Evolutionary conservation across 2,888 invertebrate species (phyloP).

Genomic region (Clivina fossor): DNA sequence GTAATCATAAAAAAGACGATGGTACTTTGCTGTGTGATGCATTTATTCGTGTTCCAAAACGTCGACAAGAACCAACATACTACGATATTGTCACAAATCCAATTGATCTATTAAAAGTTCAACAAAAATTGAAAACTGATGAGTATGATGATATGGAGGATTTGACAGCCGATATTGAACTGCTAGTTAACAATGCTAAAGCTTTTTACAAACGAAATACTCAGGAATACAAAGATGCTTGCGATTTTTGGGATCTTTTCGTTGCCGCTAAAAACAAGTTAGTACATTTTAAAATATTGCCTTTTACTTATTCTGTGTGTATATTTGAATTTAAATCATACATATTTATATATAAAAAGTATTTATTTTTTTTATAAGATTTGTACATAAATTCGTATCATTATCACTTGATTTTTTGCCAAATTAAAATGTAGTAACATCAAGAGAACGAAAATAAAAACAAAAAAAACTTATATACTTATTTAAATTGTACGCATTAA

Average conservation of each 20-base stretch:
- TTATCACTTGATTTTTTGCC: no score
- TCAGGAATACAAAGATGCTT: conserved; percentile 87
- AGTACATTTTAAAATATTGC: conserved; percentile 26
- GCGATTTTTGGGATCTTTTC: conserved; percentile 84
- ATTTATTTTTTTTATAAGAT: no score
- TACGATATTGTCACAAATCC: conserved; percentile 92
- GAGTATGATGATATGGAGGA: conserved; percentile 95
- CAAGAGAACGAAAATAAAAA: no score
- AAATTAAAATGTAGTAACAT: no score
- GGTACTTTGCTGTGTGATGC: conserved; percentile 88
- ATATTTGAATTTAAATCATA: no score
- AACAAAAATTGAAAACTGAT: conserved; percentile 95
- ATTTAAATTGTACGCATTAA: no score
- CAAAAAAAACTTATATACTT: no score
- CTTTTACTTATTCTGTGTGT: not conserved
- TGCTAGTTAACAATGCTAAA: conserved; percentile 92
- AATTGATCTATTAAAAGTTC: conserved; percentile 92
- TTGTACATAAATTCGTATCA: no score
- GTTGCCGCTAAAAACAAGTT: conserved; percentile 59
- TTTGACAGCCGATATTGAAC: conserved; percentile 84
- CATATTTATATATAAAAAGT: no score
- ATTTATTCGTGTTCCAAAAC: conserved; percentile 92
- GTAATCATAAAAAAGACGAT: conserved; percentile 90
- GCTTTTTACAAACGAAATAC: conserved; percentile 89
- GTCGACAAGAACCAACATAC: conserved; percentile 87